These are phyloP conservation scores for Todiramphus chloris DNA, from an alignment of 2,113 vertebrate genomes.

Conservation along the genomic window DNA sequence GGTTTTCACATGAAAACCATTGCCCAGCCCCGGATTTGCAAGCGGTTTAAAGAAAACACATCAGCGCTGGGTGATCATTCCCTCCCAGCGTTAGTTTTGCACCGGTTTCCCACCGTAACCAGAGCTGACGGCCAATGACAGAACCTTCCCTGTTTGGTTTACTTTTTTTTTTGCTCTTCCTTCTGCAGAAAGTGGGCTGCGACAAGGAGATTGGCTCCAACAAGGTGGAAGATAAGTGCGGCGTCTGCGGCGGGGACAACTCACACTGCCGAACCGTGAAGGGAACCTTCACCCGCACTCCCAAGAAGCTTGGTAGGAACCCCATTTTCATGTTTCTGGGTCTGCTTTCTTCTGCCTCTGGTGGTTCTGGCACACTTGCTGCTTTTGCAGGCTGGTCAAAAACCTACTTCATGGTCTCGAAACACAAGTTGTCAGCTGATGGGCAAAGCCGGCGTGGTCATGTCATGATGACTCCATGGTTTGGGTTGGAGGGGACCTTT, in stretches of 20 bases:
- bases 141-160: not conserved
- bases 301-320: conserved; percentile 91
- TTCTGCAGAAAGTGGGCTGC: conserved; percentile 91
- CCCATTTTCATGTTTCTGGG: not conserved
- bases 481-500: not conserved
- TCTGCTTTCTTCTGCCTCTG: not conserved
- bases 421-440: not conserved
- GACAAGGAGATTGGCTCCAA: conserved; percentile 94
- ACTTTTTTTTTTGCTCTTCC: not conserved
- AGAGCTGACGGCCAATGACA: not conserved
- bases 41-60: not conserved
- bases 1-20: not conserved
- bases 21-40: not conserved
- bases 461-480: not conserved
- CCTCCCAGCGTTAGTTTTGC: not conserved
- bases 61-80: not conserved
- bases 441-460: too few relatives aligned
- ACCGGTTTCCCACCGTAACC: not conserved
- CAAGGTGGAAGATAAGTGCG: conserved; percentile 94
- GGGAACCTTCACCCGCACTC: conserved; percentile 90
- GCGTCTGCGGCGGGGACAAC: conserved; percentile 94
- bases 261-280: conserved; percentile 96
- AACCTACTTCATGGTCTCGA: not conserved
- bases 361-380: not conserved
- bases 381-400: not conserved